phyloP scores from a whole-genome alignment of 1,140 invertebrate genomes.

The Aplysia californica region DNA sequence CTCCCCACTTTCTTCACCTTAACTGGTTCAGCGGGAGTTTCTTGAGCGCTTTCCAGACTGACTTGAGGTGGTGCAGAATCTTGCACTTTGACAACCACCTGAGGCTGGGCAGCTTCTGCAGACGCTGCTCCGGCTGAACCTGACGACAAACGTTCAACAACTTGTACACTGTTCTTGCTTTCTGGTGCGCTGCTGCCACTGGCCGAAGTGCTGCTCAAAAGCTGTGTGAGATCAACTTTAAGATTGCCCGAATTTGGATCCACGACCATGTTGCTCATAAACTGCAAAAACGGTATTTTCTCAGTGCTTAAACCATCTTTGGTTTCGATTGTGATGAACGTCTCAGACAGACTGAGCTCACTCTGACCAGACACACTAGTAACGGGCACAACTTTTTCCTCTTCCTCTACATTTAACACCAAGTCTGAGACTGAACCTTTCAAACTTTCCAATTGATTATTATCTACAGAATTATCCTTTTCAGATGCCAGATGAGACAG shows the following conservation, averaged over 20 bases:
- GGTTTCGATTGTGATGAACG: slow-evolving; percentile 23
- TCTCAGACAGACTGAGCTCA: slow-evolving; percentile 19
- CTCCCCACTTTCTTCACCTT: background rate
- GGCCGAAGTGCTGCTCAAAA: background rate
- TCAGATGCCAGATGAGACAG: no score
- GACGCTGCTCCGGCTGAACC: background rate
- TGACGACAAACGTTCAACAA: background rate
- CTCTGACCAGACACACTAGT: no score
- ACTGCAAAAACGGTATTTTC: slow-evolving; percentile 22
- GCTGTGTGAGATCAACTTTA: slow-evolving; percentile 6
- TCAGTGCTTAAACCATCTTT: slow-evolving; percentile 19
- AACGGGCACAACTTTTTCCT: no score
- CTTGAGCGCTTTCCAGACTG: background rate
- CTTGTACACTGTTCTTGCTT: background rate
- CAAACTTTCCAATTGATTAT: no score
- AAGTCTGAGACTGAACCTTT: no score
- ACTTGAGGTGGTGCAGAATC: background rate
- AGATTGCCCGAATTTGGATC: slow-evolving; percentile 15
- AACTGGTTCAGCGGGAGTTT: background rate
- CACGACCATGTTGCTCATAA: slow-evolving; percentile 17
- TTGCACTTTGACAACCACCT: background rate
- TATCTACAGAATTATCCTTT: no score
- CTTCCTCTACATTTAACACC: no score
- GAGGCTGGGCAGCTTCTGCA: background rate
- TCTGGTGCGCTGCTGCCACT: background rate